Conservation (phyloP, 1,140 invertebrate genomes). For the Drosophila nebulosa region DNA sequence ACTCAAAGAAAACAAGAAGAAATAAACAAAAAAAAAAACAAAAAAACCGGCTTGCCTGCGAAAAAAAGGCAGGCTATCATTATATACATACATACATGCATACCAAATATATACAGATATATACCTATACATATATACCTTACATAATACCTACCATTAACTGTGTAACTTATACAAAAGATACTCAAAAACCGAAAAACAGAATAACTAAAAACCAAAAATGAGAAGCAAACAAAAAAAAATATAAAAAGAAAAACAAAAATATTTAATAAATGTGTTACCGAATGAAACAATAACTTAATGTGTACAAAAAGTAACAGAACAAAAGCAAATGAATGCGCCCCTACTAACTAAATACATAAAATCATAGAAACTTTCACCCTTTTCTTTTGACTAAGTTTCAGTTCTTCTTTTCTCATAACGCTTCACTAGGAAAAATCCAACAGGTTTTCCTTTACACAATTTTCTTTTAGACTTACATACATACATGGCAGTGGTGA, state of each 20-base stretch:
- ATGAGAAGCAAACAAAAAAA: too few species aligned
- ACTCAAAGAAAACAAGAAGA: neutral
- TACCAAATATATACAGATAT: slow-evolving; percentile 21
- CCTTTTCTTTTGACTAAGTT: slow-evolving; percentile 1
- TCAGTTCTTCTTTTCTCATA: slow-evolving; percentile 14
- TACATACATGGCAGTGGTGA: neutral
- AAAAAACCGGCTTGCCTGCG: neutral
- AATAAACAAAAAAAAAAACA: too few species aligned
- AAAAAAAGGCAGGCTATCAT: neutral
- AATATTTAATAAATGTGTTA: neutral
- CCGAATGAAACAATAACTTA: neutral
- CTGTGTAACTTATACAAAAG: neutral
- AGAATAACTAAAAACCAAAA: neutral
- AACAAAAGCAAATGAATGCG: neutral
- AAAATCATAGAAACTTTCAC: neutral
- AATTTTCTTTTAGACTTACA: neutral
- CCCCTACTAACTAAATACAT: too few species aligned
- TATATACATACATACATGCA: slow-evolving; percentile 8
- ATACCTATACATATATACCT: slow-evolving; percentile 26
- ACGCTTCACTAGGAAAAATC: neutral
- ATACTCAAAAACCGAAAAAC: neutral
- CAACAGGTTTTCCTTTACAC: neutral
- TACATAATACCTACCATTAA: slow-evolving; percentile 5
- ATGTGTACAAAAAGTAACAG: neutral
- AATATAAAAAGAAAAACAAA: neutral